A percentile compares a stretch with the other conserved stretches of the same genome.
Evolutionary conservation across 2,888 invertebrate species (phyloP).

Genomic region (Ophioninae sp.): DNA sequence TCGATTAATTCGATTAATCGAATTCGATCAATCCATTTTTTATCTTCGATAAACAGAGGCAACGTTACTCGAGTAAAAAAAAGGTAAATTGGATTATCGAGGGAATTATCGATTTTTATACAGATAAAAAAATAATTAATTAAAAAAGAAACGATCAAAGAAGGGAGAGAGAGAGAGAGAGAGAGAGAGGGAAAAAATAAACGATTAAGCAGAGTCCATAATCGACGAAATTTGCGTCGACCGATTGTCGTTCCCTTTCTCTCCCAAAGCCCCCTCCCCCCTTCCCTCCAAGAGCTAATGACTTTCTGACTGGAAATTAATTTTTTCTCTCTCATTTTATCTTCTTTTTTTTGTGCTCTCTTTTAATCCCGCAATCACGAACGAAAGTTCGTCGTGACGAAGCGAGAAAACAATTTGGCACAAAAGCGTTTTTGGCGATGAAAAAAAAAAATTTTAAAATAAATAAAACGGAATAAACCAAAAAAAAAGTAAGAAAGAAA

Average conservation of each 20-base stretch:
- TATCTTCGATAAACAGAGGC: background rate
- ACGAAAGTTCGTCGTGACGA: background rate
- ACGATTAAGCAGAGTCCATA: conserved; percentile 56
- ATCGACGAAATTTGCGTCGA: background rate
- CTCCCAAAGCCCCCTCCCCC: too few species aligned
- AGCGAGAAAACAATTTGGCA: conserved; percentile 70
- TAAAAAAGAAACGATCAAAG: too few species aligned
- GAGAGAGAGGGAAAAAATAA: too few species aligned
- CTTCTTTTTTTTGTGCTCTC: background rate
- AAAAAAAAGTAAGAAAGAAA: conserved; percentile 45
- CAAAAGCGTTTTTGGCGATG: conserved; percentile 58
- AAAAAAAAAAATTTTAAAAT: conserved; percentile 26
- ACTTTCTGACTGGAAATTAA: conserved; percentile 41
- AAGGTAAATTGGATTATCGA: conserved; percentile 12
- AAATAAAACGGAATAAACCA: background rate
- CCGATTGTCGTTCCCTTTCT: background rate
- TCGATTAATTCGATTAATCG: too few species aligned
- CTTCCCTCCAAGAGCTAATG: background rate
- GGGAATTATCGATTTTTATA: background rate
- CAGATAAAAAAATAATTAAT: too few species aligned
- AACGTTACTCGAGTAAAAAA: conserved; percentile 3
- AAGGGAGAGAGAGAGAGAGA: background rate
- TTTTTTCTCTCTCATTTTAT: conserved; percentile 27
- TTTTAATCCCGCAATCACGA: background rate
- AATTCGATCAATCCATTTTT: conserved; percentile 10